Evolutionary conservation across 2,797 vertebrate species (phyloP).

Genomic region (Galago senegalensis): DNA sequence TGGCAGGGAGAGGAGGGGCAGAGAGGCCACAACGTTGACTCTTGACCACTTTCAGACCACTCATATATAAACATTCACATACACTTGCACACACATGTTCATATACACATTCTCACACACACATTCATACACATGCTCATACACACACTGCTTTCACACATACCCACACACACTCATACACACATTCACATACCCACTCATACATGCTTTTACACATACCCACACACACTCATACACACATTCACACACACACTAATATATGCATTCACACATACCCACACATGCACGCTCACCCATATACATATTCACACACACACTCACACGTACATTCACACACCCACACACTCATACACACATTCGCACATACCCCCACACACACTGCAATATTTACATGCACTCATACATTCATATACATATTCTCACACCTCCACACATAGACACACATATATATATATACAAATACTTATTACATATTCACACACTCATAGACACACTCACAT

Average conservation of each 20-base stretch:
- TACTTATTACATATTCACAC: not conserved
- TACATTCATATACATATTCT: not conserved
- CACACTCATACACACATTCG: no score
- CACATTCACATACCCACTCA: not conserved
- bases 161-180: not conserved
- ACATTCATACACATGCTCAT: not conserved
- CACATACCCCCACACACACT: not conserved
- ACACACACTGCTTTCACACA: not conserved
- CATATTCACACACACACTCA: not conserved
- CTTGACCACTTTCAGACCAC: not conserved
- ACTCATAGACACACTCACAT: not conserved
- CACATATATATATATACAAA: no score
- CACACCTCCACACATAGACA: not conserved
- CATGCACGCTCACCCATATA: not conserved
- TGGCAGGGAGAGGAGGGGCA: accelerated
- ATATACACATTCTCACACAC: not conserved
- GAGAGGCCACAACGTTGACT: not conserved
- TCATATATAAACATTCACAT: not conserved
- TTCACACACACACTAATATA: not conserved
- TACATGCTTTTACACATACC: not conserved
- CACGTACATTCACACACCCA: not conserved
- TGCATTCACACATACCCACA: not conserved
- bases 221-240: not conserved
- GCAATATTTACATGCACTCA: not conserved
- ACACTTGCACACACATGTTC: not conserved